Evolutionary conservation across 2,888 invertebrate species (phyloP), one percentile per base, ranked within the genome.

Genomic region (Ornithoptera priamus): DNA sequence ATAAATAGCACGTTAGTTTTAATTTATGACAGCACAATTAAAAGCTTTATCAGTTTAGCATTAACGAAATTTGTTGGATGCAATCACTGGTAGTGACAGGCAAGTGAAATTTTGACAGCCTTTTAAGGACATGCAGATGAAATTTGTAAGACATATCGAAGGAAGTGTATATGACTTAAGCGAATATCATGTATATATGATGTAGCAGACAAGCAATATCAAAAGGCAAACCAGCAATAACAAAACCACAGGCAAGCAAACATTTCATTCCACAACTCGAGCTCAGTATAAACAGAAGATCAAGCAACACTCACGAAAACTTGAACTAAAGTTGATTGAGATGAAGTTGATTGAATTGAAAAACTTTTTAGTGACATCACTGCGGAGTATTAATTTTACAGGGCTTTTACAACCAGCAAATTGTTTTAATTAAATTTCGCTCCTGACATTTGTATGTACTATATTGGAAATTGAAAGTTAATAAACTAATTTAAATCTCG

Each of bases 281-380:
- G 62, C 57, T 67, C 56, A 62, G 42, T 61, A 15, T 57, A 24
- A 67, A 57, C 62, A 67, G 18, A 67, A 62, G 62, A 67, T 56
- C 56, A n/a, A 67, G 56, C 62, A 56, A 24, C 22, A n/a, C 42
- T 67, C 58, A 46, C 58, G 62, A 62, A 62, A 62, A 62, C n/a
- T 62, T 58, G 30, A 58, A 62, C 57, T 17, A 46, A 46, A 57
- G 46, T 24, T 57, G 62, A 67, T 67, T 67, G 67, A 62, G 57
- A 62, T 30, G 30, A 30, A 30, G 3, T 30, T 30, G 30, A 46
- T 67, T 20, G 12, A 15, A 67, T 46, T 46, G 50, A 67, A 62
- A n/a, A 62, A 61, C 30, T 57, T 42, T 46, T 36, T 24, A 62
- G 24, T 57, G 62, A 62, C 56, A 46, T 18, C 36, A 15, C 61